phyloP scores from a whole-genome alignment of 1,140 invertebrate genomes.

The Episyrphus balteatus region DNA sequence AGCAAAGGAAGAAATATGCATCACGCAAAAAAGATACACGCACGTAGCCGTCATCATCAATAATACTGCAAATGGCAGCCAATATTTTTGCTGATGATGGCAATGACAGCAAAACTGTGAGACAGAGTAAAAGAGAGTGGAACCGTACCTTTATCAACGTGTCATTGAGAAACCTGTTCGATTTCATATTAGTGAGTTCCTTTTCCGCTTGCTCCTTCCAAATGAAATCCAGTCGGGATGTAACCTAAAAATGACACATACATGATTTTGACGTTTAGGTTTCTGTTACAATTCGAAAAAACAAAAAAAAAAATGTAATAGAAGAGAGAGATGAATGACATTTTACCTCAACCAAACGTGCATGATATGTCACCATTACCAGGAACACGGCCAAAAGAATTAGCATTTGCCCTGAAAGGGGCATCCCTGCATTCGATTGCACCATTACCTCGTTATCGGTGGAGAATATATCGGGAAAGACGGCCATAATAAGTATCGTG shows the following conservation, averaged over 20 bases:
- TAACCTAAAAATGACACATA: constrained; percentile 45
- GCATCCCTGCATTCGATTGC: constrained; percentile 40
- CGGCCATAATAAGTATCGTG: constrained; percentile 53
- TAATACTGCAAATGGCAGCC: too few species aligned
- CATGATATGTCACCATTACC: constrained; percentile 80
- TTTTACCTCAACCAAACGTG: constrained; percentile 66
- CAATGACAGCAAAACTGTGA: too few species aligned
- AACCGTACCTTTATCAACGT: constrained; percentile 34
- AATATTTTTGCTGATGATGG: too few species aligned
- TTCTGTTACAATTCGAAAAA: not conserved
- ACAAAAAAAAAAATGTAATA: too few species aligned
- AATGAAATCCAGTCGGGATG: constrained; percentile 81
- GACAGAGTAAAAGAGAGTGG: not conserved
- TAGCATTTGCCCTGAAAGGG: constrained; percentile 64
- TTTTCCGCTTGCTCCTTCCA: constrained; percentile 90
- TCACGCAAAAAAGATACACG: not conserved
- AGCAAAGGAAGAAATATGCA: not conserved
- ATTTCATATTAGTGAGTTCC: constrained; percentile 79
- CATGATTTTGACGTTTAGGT: not conserved
- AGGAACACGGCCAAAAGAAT: constrained; percentile 72
- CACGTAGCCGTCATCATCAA: not conserved
- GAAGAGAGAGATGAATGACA: too few species aligned
- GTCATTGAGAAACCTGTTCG: constrained; percentile 36
- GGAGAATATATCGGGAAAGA: constrained; percentile 39
- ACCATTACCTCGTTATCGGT: constrained; percentile 15